Base-by-base conservation (phyloP, 2,797 vertebrate genomes). In the Avahi laniger region DNA sequence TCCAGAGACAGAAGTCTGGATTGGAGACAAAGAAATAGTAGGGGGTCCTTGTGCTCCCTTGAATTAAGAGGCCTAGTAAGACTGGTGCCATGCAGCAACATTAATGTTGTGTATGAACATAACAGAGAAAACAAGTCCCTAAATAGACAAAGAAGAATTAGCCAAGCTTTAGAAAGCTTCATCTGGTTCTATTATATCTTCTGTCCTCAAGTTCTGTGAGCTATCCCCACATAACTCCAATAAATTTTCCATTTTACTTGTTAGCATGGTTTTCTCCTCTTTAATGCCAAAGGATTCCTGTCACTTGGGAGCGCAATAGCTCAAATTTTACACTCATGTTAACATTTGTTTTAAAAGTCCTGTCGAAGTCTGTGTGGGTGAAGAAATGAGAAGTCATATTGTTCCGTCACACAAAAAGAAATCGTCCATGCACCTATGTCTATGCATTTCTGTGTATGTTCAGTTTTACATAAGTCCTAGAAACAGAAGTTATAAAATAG, bases 401-500 rank as follows among this genome's bases (percentile, higher is more conserved):
- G 10, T 73, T 78, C 67, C 50, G n/a, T 46, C 88, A 48, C 28
- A 54, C 20, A 28, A 26, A 91, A 81, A 24, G 8, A 46, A 93
- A 94, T 4, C 41, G 12, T 10, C 4, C 9, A 3, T 15, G n/a
- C 8, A 43, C 13, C 18, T 93, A 30, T 54, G 24, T 72, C 43
- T 70, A 33, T 57, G 33, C 6, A 35, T 13, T n/a, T 4, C 52
- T 46, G 57, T 89, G 65, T 82, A 33, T 12, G 48, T 54, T 84
- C 57, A 61, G 33, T 72, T 94, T 95, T 84, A 72, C 0, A 20
- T 82, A 15, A 43, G 57, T 69, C 24, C 41, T 82, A 38, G 63
- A 88, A 95, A 22, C 48, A 48, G 17, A 14, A 90, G n/a, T 70
- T 85, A 43, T 35, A 54, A 95, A 93, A 72, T 33, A 28, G 46